phyloP scores from a whole-genome alignment of 2,888 invertebrate genomes.

The Lycocerus yunnanus region DNA sequence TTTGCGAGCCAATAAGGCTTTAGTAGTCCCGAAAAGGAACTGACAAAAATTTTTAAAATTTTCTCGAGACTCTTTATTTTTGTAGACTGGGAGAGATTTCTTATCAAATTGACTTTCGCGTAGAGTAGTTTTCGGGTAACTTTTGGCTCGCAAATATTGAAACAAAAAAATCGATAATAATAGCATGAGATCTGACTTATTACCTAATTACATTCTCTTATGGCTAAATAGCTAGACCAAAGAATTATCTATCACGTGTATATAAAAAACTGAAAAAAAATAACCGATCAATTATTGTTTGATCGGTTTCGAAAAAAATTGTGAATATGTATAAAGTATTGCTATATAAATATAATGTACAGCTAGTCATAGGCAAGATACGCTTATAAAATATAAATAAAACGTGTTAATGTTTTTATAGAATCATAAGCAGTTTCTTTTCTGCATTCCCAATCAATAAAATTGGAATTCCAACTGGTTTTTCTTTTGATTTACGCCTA shows the following conservation, averaged over 20 bases:
- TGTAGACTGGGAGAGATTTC: conserved; percentile 41
- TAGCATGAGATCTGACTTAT: conserved; percentile 32
- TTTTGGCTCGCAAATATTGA: conserved; percentile 38
- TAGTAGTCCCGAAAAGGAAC: conserved; percentile 44
- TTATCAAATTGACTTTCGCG: conserved; percentile 40
- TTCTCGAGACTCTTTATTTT: conserved; percentile 45
- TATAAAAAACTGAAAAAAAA: conserved; percentile 49
- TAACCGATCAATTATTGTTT: conserved; percentile 25
- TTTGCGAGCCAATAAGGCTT: conserved; percentile 40
- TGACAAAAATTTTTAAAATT: conserved; percentile 41
- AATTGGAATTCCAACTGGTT: conserved; percentile 26
- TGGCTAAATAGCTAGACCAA: conserved; percentile 53
- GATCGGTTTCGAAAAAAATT: conserved; percentile 47
- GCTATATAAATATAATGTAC: conserved; percentile 54
- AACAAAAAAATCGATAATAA: conserved; percentile 25
- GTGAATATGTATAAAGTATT: conserved; percentile 56
- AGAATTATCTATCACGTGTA: conserved; percentile 55
- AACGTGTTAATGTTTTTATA: conserved; percentile 59
- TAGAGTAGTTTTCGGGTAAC: conserved; percentile 36
- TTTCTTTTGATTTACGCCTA: conserved; percentile 2
- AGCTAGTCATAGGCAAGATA: conserved; percentile 59
- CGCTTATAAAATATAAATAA: conserved; percentile 57
- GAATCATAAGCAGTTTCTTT: conserved; percentile 55
- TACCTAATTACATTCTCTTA: conserved; percentile 31
- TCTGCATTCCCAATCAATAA: conserved; percentile 32